Base-by-base conservation (phyloP, 2,888 invertebrate genomes). In the Lottia scabra region DNA sequence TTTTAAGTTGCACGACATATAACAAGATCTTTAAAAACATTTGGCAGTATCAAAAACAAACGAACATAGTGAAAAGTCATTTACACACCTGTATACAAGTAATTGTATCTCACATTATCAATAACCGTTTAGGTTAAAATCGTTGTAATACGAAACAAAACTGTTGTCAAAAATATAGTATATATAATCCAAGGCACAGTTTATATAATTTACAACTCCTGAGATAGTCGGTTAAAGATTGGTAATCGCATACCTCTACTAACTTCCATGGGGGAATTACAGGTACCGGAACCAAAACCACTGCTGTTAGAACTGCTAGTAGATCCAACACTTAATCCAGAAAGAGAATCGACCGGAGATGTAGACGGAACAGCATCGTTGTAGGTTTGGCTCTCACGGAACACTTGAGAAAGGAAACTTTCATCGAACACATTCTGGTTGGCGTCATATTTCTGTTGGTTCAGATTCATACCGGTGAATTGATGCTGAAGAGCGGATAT, bases 191-290 rank as follows among this genome's bases (percentile, higher is more conserved):
- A 56, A 56, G 56, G 56, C 56, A 56, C 56, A 56, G 56, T 23
- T 56, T 56, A 4, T 56, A 13, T n/a, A 3, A 56, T 56, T 56
- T 56, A 56, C 56, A 56, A 56, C 5, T 56, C 82, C 63, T 80
- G 73, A 45, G 82, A 82, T 67, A 84, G 75, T 65, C 78, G 76
- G 70, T 83, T 84, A 78, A 85, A 85, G 23, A 85, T 82, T 19
- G 85, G 85, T 62, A 85, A 79, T 56, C 85, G 75, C 68, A 84
- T 78, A 65, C 79, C 80, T 68, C 82, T 80, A 63, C 83, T 81
- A 23, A 81, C 71, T 66, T 85, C 85, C 71, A 81, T 74, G 1
- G 84, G 82, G 30, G 84, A 83, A 23, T 81, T 82, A 78, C 83
- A 81, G 26, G 77, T 75, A 44, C 74, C 77, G 27, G 73, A 73